Evolutionary conservation across 2,888 invertebrate species (phyloP), one percentile per base, ranked within the genome.

Genomic region (Rhodophaea formosa): DNA sequence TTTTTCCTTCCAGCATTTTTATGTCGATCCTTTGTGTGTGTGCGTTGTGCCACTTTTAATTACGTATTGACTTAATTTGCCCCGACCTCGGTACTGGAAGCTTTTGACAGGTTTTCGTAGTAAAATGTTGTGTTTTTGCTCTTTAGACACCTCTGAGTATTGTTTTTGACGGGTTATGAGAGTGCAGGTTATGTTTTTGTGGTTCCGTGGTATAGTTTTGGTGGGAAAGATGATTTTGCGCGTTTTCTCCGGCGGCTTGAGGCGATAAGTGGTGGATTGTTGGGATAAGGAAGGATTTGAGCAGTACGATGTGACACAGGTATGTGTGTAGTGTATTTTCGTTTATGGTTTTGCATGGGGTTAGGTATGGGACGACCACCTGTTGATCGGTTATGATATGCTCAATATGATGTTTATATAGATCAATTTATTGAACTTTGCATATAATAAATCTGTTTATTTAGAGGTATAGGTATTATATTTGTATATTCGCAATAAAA

Each of bases 11-110:
- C 75, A 77, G 83, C 86, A 88, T 89, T 90, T 90, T 91, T 90
- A 89, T 87, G 89, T 88, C 85, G 88, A 84, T 79, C 79, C 86
- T 89, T 87, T 87, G 84, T 84, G 72, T 89, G 91, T 91, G 90
- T 91, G 90, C 80, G 90, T 84, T 68, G 76, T 83, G 83, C 81
- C 82, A 77, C 84, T 84, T 91, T 91, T 91, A 91, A 91, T 91
- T 91, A 91, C 88, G 90, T 91, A 91, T 91, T 87, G 91, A 91
- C 91, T 90, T 91, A 90, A 90, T 89, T 89, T 89, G 86, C 86
- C 78, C 79, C 83, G 83, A 80, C 78, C 82, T 68, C 76, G 78
- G 72, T 76, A 76, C 75, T 73, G 75, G 74, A 72, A 71, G 76
- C 74, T 76, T 75, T 72, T 65, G 67, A 69, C 66, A 73, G 73